Conservation (phyloP, 2,113 vertebrate species). For the Scomber scombrus region DNA sequence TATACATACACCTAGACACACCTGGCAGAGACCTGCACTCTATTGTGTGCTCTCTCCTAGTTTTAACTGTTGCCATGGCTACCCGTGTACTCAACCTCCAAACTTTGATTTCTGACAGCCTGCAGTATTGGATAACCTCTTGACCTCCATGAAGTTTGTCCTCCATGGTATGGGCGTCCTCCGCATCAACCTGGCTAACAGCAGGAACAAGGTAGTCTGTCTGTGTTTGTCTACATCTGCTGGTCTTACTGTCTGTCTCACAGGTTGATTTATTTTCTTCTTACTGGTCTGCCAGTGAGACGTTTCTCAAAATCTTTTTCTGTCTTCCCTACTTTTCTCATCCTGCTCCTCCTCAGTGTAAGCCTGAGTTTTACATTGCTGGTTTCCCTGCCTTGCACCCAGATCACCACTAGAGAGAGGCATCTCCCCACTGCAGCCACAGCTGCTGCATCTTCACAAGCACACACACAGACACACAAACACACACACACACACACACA, state of each 20-base stretch:
- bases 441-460: not conserved
- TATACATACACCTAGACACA: no score
- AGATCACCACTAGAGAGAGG: constrained; percentile 62
- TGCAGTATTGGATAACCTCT: constrained; percentile 87
- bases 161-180: constrained; percentile 87
- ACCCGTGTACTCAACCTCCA: constrained; percentile 23
- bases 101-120: constrained; percentile 72
- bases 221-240: not conserved
- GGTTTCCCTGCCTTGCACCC: constrained; percentile 10
- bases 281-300: no score
- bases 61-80: not conserved
- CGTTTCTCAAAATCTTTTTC: not conserved
- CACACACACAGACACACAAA: constrained; percentile 1
- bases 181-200: constrained; percentile 84
- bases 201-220: constrained; percentile 82
- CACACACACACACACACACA: not conserved
- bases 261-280: not conserved
- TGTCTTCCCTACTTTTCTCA: not conserved
- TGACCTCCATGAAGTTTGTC: constrained; percentile 88
- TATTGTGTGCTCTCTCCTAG: no score
- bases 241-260: not conserved
- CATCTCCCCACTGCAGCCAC: constrained; percentile 17
- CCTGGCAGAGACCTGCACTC: no score
- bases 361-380: not conserved
- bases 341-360: not conserved